Conservation (phyloP, 2,888 invertebrate species). For the Torymus aiolomorphi region DNA sequence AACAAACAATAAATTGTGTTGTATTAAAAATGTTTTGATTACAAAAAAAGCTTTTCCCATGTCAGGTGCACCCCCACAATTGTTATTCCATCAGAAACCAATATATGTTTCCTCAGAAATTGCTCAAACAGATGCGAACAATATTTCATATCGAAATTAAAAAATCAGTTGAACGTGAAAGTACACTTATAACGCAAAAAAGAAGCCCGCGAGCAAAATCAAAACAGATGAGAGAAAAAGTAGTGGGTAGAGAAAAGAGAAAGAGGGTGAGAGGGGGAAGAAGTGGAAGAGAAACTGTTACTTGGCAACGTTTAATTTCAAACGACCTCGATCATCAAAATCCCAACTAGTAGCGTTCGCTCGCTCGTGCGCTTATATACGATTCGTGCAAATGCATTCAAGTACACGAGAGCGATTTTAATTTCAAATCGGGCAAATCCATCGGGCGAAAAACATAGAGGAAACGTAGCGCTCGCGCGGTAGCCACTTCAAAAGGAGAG, state of each 20-base stretch:
- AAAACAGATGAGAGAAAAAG: neutral
- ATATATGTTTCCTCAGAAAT: no score
- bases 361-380: no score
- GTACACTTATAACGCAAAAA: neutral
- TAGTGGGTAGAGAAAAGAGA: neutral
- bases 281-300: conserved; percentile 12
- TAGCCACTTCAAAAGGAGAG: conserved; percentile 45
- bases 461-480: neutral
- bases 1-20: no score
- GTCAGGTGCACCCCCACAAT: no score
- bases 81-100: no score
- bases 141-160: conserved; percentile 9
- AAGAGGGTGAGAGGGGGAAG: neutral
- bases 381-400: neutral
- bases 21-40: no score
- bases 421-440: conserved; percentile 46
- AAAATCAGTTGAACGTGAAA: neutral
- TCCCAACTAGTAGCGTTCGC: neutral
- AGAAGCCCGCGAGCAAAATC: neutral
- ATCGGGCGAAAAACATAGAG: neutral
- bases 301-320: conserved; percentile 25
- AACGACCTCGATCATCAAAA: conserved; percentile 40
- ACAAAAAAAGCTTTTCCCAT: no score
- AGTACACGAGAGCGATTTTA: conserved; percentile 35
- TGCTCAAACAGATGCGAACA: neutral